phyloP scores from a whole-genome alignment of 2,113 vertebrate species.

The Stercorarius parasiticus region DNA sequence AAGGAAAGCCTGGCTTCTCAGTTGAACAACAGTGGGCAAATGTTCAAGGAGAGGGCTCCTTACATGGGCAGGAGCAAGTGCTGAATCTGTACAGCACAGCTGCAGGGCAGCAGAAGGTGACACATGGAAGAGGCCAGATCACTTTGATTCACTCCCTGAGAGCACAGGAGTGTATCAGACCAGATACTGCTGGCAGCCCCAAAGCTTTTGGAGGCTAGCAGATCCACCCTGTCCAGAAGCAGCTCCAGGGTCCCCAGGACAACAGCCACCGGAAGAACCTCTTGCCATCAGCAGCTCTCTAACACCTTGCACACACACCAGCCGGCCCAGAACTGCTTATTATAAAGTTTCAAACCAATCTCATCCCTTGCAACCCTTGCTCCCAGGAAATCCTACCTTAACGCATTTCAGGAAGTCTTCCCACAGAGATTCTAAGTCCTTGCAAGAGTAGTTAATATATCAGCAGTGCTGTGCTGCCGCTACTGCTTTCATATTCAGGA shows the following conservation, averaged over 20 bases:
- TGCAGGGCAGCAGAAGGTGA: not conserved
- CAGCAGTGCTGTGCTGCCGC: not conserved
- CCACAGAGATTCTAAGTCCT: not conserved
- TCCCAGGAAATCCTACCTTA: not conserved
- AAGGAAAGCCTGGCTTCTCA: not conserved
- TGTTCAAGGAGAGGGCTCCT: not conserved
- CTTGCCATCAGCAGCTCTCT: not conserved
- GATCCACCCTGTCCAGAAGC: not conserved
- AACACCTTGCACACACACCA: not conserved
- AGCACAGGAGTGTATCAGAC: fast-evolving
- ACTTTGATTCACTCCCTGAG: not conserved
- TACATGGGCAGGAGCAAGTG: not conserved
- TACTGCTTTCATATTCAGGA: not conserved
- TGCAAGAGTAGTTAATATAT: fast-evolving
- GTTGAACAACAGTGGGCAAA: not conserved
- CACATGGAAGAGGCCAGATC: not conserved
- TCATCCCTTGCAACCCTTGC: not conserved
- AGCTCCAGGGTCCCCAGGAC: not conserved
- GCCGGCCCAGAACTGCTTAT: not conserved
- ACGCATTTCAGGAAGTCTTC: not conserved
- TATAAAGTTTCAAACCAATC: fast-evolving
- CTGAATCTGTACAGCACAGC: not conserved
- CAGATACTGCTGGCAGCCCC: not conserved
- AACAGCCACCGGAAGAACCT: not conserved
- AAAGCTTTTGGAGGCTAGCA: not conserved